Evolutionary conservation across 2,797 vertebrate genomes (phyloP).

Genomic region (Gambusia yucatana): DNA sequence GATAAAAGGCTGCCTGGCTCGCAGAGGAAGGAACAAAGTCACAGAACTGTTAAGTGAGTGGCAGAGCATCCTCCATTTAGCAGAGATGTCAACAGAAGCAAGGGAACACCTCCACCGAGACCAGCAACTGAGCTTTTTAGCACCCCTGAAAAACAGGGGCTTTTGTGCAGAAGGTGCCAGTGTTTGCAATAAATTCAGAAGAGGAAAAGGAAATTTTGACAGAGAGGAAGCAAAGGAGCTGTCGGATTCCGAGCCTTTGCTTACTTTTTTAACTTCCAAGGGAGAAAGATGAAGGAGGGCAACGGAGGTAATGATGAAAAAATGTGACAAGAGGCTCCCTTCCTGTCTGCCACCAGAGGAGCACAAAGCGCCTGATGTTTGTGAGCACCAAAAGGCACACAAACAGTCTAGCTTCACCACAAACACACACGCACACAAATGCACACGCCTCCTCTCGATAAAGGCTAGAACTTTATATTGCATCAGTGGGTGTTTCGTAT

Average conservation of each 20-base stretch:
- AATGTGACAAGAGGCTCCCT: conserved; percentile 57
- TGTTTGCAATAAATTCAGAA: conserved; percentile 51
- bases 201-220: conserved; percentile 25
- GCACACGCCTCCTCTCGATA: background rate
- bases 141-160: conserved; percentile 31
- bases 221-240: conserved; percentile 38
- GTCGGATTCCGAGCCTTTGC: conserved; percentile 58
- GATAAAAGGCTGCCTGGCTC: conserved; percentile 47
- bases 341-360: conserved; percentile 51
- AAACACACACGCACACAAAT: conserved; percentile 5
- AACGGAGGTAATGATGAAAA: conserved; percentile 65
- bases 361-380: conserved; percentile 37
- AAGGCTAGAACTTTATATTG: conserved; percentile 42
- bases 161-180: conserved; percentile 42
- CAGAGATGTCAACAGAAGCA: conserved; percentile 50
- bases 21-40: conserved; percentile 35
- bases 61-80: conserved; percentile 60
- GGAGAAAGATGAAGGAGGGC: conserved; percentile 57
- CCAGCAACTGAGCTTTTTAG: conserved; percentile 40
- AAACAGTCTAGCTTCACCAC: conserved; percentile 20
- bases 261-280: conserved; percentile 69
- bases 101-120: conserved; percentile 41
- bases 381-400: conserved; percentile 20
- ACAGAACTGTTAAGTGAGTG: conserved; percentile 55
- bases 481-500: conserved; percentile 29